Percentiles rank a stretch among this genome's conserved stretches.
Evolutionary conservation across 2,888 invertebrate species (phyloP).

Genomic region (Torymus auratus): DNA sequence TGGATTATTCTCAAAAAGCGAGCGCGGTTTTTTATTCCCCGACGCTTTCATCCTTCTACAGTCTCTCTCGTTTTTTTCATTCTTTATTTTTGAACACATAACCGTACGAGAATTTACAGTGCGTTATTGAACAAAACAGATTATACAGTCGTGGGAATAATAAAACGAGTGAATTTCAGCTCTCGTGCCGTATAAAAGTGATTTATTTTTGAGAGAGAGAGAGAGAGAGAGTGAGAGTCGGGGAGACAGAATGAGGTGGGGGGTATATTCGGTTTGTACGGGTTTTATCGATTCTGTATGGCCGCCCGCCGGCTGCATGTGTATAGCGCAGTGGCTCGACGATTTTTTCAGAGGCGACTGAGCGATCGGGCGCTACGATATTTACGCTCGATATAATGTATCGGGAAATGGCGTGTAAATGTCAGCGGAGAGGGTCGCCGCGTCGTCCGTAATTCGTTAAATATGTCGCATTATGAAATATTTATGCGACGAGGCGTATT

Average conservation of each 20-base stretch:
- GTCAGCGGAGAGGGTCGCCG: background rate
- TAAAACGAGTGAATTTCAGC: slow-evolving; percentile 47
- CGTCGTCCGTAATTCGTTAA: background rate
- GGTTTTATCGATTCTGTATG: slow-evolving; percentile 34
- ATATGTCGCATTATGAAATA: too few relatives aligned
- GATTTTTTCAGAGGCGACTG: slow-evolving; percentile 24
- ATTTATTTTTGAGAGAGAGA: slow-evolving; percentile 28
- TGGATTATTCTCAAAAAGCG: slow-evolving; percentile 36
- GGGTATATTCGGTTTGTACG: slow-evolving; percentile 35
- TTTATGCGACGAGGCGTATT: too few relatives aligned
- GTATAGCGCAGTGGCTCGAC: slow-evolving; percentile 9
- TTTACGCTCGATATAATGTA: slow-evolving; percentile 20
- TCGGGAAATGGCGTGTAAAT: slow-evolving; percentile 10
- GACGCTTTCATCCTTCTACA: background rate
- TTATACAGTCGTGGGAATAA: slow-evolving; percentile 19
- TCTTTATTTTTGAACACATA: background rate
- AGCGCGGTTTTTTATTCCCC: background rate
- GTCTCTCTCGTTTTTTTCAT: background rate
- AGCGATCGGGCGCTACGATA: slow-evolving; percentile 14
- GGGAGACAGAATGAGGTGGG: too few relatives aligned
- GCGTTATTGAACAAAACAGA: slow-evolving; percentile 31
- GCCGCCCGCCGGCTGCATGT: too few relatives aligned
- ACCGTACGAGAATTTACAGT: background rate
- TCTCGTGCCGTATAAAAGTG: slow-evolving; percentile 41
- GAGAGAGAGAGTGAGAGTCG: too few relatives aligned